Base-by-base conservation (phyloP, 2,888 invertebrate genomes). In the Diarsia brunnea region DNA sequence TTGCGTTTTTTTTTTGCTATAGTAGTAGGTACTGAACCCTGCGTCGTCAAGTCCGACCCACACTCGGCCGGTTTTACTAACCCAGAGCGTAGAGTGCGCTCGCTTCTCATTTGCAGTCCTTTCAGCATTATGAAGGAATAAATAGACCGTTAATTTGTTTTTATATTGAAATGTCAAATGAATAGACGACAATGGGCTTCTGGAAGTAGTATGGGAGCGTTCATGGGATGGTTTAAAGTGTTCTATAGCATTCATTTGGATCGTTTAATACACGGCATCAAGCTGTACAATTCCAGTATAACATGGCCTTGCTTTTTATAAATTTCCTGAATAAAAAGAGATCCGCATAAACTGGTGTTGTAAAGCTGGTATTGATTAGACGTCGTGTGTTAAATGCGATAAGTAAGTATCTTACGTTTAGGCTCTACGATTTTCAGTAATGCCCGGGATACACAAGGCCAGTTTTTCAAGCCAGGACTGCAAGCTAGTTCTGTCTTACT, bases 131-230 rank as follows among this genome's bases (percentile, higher is more conserved):
- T 79, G 73, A 63, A 75, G 55, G 45, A 82, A 75, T 84, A 82
- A 73, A 82, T 74, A 74, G 60, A 73, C 63, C 71, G 60, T 24
- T 75, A 64, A 64, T 70, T 67, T 68, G 38, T 58, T 71, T 82
- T 80, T 73, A 65, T 81, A 84, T 84, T 74, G 64, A 81, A 81
- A 83, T 65, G 38, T 66, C 70, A 69, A 84, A 83, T 80, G 77
- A 73, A 84, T 66, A 53, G 27, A 63, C n/a, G 68, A 75, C 68
- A 75, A 72, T 79, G n/a, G 31, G 19, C 24, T 14, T 21, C 16
- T 11, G 45, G 45, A 68, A 58, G 70, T 69, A 58, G 16, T 69
- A n/a, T 51, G 64, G 47, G 31, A 11, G 7, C 43, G 24, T 76
- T 65, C n/a, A 31, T 67, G n/a, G 19, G 12, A 38, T 38, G 24